phyloP scores from a whole-genome alignment of 2,888 invertebrate species.

The Watsonalla cultraria region DNA sequence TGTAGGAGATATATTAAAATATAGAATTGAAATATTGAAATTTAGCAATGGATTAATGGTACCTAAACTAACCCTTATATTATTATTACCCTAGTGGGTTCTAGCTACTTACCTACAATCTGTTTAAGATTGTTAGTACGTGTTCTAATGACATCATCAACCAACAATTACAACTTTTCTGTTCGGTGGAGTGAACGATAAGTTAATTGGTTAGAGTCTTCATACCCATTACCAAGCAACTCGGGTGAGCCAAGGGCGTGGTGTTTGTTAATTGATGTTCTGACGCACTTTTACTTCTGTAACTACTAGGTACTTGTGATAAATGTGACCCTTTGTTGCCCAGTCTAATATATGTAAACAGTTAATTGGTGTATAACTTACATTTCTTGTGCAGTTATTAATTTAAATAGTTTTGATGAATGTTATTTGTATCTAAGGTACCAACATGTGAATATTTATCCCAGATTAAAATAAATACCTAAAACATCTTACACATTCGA shows the following conservation, averaged over 20 bases:
- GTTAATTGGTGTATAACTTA: neutral
- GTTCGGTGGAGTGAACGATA: slow-evolving; percentile 33
- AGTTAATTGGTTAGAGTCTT: slow-evolving; percentile 60
- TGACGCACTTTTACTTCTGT: slow-evolving; percentile 42
- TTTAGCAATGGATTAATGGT: too few relatives aligned
- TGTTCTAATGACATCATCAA: slow-evolving; percentile 28
- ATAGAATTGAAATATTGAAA: too few relatives aligned
- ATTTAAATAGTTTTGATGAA: too few relatives aligned
- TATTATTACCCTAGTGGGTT: neutral
- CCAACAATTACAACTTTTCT: slow-evolving; percentile 26
- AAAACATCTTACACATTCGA: too few relatives aligned
- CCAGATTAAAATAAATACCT: too few relatives aligned
- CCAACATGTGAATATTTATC: too few relatives aligned
- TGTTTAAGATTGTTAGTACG: slow-evolving; percentile 10
- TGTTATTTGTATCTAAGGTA: too few relatives aligned
- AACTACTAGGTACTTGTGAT: slow-evolving; percentile 26
- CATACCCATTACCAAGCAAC: slow-evolving; percentile 46
- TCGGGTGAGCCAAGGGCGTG: slow-evolving; percentile 53
- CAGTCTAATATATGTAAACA: neutral
- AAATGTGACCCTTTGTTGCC: slow-evolving; percentile 13
- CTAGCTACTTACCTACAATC: neutral
- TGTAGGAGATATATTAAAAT: too few relatives aligned
- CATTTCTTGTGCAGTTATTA: too few relatives aligned
- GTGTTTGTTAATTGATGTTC: slow-evolving; percentile 61
- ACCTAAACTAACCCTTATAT: too few relatives aligned